Percentiles rank a stretch among this genome's conserved stretches.
phyloP scores from a whole-genome alignment of 2,113 vertebrate genomes.

The Sander lucioperca region DNA sequence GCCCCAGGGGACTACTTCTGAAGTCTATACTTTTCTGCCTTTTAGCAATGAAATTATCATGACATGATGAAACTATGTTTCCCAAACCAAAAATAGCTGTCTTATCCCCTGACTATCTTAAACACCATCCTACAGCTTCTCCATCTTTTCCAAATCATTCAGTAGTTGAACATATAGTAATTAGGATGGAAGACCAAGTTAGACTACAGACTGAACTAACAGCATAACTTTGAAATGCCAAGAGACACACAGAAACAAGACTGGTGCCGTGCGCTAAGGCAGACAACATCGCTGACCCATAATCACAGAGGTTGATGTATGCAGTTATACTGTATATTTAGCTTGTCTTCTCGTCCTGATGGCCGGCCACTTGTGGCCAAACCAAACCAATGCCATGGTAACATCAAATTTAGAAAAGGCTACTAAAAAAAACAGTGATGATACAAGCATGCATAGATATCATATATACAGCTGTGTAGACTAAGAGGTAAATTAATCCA shows the following conservation, averaged over 20 bases:
- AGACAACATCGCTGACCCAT: conserved; percentile 60
- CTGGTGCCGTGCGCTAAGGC: conserved; percentile 28
- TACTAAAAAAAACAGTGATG: background rate
- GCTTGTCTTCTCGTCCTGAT: conserved; percentile 50
- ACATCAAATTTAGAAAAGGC: conserved; percentile 8
- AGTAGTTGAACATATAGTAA: background rate
- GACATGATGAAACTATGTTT: background rate
- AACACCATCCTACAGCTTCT: conserved; percentile 17
- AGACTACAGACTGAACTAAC: conserved; percentile 21
- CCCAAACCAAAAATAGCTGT: background rate
- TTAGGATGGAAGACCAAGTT: conserved; percentile 14
- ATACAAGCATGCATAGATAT: background rate
- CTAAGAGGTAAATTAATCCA: background rate
- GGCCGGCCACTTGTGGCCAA: conserved; percentile 31
- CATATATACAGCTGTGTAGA: background rate
- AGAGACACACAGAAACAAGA: conserved; percentile 33
- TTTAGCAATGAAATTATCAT: background rate
- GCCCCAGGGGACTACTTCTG: background rate
- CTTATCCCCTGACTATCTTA: background rate
- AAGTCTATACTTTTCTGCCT: conserved; percentile 2
- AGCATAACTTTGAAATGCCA: conserved; percentile 39
- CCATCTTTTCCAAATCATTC: conserved; percentile 12
- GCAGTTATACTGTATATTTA: conserved; percentile 69
- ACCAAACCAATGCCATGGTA: conserved; percentile 13
- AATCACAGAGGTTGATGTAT: conserved; percentile 66